Evolutionary conservation across 2,888 invertebrate genomes (phyloP), one percentile per base, ranked within the genome.

Genomic region (Ceriagrion tenellum): DNA sequence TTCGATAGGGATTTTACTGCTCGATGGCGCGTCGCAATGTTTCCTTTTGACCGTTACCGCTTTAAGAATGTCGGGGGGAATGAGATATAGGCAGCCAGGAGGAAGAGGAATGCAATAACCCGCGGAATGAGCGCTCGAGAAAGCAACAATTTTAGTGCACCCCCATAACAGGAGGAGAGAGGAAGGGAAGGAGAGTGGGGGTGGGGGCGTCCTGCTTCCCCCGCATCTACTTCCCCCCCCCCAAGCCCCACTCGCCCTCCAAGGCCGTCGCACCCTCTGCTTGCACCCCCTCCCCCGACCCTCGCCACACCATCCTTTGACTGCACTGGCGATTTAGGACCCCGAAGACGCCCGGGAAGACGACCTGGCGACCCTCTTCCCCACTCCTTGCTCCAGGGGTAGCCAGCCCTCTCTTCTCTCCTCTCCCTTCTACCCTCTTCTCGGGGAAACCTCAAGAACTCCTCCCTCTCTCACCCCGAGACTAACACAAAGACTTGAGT

Each of bases 21-120:
- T 81, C 81, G 81, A 81, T 81, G 81, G 81, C 35, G 35, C 35
- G 35, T 81, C 18, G 81, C 81, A 81, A 81, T 35, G 81, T 81
- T 81, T 81, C 35, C 81, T 8, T 35, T 81, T 81, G 35, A 81
- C 81, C 35, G 81, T 81, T 81, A 35, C 16, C 81, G 13, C 30
- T 81, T 81, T 81, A 81, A 81, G 81, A 81, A 81, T 81, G 81
- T 81, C 81, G 26, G 81, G n/a, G n/a, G 81, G 81, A n/a, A 81
- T 81, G 81, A 81, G 81, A 81, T 81, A 81, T 81, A 35, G 81
- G 81, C 81, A 35, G 81, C 35, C 10, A 35, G 81, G 18, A 16
- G 81, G 81, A 35, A 35, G 81, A 35, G 81, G 81, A 81, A 81
- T 81, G 81, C 81, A 35, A 81, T 81, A 81, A 81, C 81, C 81